These are phyloP conservation scores for Ctenomys sociabilis DNA, from an alignment of 2,113 vertebrate species.

Conservation along the genomic window DNA sequence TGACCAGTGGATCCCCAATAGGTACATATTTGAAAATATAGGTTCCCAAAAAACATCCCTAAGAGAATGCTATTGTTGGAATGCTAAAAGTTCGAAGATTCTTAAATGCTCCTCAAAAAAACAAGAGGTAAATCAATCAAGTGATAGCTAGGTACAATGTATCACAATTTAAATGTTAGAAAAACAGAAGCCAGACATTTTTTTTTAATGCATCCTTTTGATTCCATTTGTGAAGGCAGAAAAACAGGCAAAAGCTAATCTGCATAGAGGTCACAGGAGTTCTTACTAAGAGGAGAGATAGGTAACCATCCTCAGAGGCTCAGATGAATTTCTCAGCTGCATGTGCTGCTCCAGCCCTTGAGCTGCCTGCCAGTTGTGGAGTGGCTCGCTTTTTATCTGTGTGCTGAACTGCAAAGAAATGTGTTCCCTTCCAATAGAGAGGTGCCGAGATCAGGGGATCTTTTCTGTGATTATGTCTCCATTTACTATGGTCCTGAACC, in stretches of 20 bases:
- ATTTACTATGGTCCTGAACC: neutral
- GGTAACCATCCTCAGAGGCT: neutral
- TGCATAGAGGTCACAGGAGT: neutral
- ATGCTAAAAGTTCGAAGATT: neutral
- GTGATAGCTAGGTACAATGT: neutral
- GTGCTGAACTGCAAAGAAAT: neutral
- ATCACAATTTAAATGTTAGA: neutral
- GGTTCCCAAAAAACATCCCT: neutral
- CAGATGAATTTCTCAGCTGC: neutral
- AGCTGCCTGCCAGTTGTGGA: no score
- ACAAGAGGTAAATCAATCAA: neutral
- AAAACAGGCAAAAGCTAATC: slow-evolving; percentile 7
- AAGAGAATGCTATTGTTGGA: neutral
- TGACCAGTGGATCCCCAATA: neutral
- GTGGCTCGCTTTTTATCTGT: neutral
- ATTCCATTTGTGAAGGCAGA: neutral
- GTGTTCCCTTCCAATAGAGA: neutral
- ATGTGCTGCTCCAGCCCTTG: neutral
- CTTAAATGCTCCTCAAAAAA: neutral
- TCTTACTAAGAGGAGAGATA: neutral
- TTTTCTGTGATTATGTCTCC: neutral
- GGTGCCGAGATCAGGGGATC: neutral
- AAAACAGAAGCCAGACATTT: neutral
- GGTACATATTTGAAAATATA: neutral
- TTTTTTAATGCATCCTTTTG: neutral